Evolutionary conservation across 2,113 vertebrate species (phyloP).

Genomic region (Noturus placidus): DNA sequence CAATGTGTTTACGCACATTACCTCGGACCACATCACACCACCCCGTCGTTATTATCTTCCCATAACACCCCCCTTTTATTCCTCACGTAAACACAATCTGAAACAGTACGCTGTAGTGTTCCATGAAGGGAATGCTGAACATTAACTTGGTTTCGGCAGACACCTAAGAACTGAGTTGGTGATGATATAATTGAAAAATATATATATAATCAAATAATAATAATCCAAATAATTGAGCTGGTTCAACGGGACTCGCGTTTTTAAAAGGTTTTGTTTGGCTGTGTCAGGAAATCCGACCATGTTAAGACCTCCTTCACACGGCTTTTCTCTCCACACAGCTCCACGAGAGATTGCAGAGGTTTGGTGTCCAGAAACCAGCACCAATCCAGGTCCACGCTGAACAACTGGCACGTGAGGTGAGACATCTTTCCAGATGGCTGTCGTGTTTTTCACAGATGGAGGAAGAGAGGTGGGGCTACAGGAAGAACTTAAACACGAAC

Average conservation of each 20-base stretch:
- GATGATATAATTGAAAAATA: no score
- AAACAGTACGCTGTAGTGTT: background rate
- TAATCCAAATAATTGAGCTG: background rate
- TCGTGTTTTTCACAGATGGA: constrained; percentile 1
- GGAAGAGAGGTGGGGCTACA: background rate
- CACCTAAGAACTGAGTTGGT: background rate
- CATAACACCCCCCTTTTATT: background rate
- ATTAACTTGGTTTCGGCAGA: no score
- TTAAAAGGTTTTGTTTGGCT: background rate
- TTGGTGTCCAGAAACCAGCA: constrained; percentile 59
- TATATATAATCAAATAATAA: no score
- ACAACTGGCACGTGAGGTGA: constrained; percentile 64
- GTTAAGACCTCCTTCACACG: background rate
- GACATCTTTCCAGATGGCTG: constrained; percentile 47
- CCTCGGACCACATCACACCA: no score
- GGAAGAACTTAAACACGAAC: background rate
- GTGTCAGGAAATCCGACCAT: background rate
- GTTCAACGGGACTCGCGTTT: background rate
- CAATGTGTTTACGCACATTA: no score
- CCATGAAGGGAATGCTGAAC: no score
- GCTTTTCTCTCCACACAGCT: constrained; percentile 62
- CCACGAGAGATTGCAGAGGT: constrained; percentile 68
- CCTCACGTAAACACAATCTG: no score
- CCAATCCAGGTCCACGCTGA: constrained; percentile 57
- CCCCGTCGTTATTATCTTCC: background rate